Percentiles rank a stretch among this genome's conserved stretches.
Conservation (phyloP, 2,888 invertebrate species). For the Diarsia rubi region DNA sequence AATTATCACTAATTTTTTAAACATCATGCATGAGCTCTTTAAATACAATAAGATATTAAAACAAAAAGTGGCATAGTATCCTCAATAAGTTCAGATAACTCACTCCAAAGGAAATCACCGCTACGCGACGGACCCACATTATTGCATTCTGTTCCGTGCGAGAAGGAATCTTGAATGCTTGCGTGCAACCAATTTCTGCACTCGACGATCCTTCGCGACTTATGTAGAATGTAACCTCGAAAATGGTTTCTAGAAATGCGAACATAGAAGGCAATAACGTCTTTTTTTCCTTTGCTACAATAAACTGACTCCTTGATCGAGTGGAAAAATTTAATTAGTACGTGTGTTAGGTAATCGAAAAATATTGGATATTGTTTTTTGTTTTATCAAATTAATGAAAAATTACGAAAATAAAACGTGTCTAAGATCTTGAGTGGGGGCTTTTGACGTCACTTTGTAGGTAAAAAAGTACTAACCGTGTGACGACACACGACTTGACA, state of each 20-base stretch:
- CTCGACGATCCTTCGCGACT: conserved; percentile 43
- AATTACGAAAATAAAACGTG: too few species aligned
- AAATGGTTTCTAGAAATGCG: conserved; percentile 30
- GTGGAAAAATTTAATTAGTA: too few species aligned
- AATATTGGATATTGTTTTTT: too few species aligned
- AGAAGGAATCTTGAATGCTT: conserved; percentile 56
- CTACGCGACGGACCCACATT: conserved; percentile 37
- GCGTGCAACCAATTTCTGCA: conserved; percentile 63
- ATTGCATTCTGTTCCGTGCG: conserved; percentile 63
- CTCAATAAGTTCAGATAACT: conserved; percentile 36
- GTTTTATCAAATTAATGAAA: too few species aligned
- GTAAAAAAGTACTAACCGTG: too few species aligned
- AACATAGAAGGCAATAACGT: conserved; percentile 6
- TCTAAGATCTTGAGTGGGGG: too few species aligned
- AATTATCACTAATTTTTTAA: background rate
- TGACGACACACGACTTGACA: too few species aligned
- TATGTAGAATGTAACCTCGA: conserved; percentile 27
- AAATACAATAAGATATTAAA: background rate
- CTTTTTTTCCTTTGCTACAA: background rate
- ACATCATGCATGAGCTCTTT: background rate
- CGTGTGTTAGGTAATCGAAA: too few species aligned
- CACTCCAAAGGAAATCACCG: conserved; percentile 51
- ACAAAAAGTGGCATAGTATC: background rate
- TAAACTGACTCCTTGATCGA: background rate
- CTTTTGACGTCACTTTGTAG: too few species aligned